Conservation (phyloP, 53 echinoderm and acorn worm species). For the Mesocentrotus franciscanus region DNA sequence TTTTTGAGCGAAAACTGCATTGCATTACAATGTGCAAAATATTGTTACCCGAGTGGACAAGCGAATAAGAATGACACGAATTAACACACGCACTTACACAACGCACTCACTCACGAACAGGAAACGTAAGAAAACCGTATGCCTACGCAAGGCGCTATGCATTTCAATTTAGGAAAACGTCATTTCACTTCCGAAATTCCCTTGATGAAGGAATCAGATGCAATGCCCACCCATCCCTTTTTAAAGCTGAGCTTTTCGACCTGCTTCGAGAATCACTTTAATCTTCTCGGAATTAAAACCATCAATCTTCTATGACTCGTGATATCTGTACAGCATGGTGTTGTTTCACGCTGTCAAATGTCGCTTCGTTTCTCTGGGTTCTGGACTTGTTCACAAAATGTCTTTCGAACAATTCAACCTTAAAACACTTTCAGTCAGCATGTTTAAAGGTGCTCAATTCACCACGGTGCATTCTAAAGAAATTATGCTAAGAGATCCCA, state of each 20-base stretch:
- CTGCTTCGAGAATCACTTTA: conserved; percentile 19
- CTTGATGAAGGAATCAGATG: background rate
- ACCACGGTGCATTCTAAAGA: background rate
- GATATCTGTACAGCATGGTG: conserved; percentile 14
- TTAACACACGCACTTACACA: too few relatives aligned
- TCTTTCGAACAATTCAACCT: background rate
- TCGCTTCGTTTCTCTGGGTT: background rate
- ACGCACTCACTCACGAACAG: background rate
- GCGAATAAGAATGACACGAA: background rate
- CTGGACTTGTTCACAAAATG: background rate
- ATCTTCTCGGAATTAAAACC: conserved; percentile 36
- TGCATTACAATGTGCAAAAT: background rate
- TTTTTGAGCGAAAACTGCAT: too few relatives aligned
- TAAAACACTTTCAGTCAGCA: background rate
- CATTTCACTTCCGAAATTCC: background rate
- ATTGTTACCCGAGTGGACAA: background rate
- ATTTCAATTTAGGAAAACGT: background rate
- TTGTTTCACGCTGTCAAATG: conserved; percentile 29
- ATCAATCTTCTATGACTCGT: conserved; percentile 24
- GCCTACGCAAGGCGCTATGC: background rate
- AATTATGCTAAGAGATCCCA: background rate
- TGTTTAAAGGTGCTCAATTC: background rate
- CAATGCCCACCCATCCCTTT: background rate
- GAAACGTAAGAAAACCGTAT: background rate
- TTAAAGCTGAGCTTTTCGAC: conserved; percentile 1